Conservation (phyloP, 2,113 vertebrate species). For the Saguinus imperator region DNA sequence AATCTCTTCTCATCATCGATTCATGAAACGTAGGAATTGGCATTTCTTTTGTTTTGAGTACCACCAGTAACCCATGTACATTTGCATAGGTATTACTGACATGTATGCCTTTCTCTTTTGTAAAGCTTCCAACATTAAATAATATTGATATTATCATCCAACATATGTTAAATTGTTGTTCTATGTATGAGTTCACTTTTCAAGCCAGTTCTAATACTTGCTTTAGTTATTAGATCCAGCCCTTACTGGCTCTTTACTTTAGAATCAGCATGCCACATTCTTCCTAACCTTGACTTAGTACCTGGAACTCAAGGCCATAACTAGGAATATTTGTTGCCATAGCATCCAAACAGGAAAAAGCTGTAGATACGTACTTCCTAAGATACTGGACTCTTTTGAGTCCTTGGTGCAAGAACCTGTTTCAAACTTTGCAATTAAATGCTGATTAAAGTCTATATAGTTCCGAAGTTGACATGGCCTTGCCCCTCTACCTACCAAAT, state of each 20-base stretch:
- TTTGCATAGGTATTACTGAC: neutral
- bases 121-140: neutral
- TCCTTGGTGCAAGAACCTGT: neutral
- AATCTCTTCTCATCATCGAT: conserved; percentile 23
- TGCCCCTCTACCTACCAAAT: neutral
- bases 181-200: neutral
- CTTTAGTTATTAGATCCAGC: neutral
- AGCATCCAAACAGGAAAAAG: neutral
- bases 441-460: neutral
- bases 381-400: neutral
- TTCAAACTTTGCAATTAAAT: neutral
- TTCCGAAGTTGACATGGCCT: neutral
- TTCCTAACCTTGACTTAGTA: neutral
- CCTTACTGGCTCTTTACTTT: neutral
- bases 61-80: neutral
- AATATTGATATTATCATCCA: neutral
- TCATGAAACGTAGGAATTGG: neutral
- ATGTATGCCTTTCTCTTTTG: neutral
- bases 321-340: neutral
- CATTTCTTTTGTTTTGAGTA: conserved; percentile 1
- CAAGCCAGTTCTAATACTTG: neutral
- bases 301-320: neutral
- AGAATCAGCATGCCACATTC: neutral
- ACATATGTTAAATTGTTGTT: neutral
- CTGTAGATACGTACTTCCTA: neutral